Conservation (phyloP, 2,888 invertebrate species). For the Phyto melanocephala region DNA sequence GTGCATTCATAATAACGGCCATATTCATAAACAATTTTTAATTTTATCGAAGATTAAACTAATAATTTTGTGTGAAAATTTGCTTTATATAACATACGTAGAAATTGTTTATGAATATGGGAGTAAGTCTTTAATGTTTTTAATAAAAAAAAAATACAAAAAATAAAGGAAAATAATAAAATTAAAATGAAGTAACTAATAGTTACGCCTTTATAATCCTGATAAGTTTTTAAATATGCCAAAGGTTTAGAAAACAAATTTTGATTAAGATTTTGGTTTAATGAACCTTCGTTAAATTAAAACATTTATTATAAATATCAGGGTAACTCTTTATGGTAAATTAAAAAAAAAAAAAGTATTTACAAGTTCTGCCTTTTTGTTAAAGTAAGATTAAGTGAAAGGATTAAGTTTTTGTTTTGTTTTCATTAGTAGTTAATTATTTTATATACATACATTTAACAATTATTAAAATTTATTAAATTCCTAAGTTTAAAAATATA, state of each 20-base stretch:
- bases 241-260: too few relatives aligned
- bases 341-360: too few relatives aligned
- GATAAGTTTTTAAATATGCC: too few relatives aligned
- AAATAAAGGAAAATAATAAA: constrained; percentile 22
- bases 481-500: constrained; percentile 14
- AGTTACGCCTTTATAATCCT: background rate
- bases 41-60: too few relatives aligned
- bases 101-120: too few relatives aligned
- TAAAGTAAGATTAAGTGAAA: background rate
- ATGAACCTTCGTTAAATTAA: too few relatives aligned
- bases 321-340: too few relatives aligned
- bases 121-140: constrained; percentile 61
- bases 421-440: background rate
- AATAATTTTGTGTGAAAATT: too few relatives aligned
- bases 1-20: constrained; percentile 55
- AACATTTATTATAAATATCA: too few relatives aligned
- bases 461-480: background rate
- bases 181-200: background rate
- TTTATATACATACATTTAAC: background rate
- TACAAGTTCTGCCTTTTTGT: constrained; percentile 16
- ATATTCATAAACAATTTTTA: too few relatives aligned
- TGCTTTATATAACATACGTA: too few relatives aligned
- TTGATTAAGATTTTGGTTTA: too few relatives aligned
- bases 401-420: background rate
- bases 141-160: constrained; percentile 34